Base-by-base conservation (phyloP, 2,888 invertebrate species). In the Oxytorus armatus region DNA sequence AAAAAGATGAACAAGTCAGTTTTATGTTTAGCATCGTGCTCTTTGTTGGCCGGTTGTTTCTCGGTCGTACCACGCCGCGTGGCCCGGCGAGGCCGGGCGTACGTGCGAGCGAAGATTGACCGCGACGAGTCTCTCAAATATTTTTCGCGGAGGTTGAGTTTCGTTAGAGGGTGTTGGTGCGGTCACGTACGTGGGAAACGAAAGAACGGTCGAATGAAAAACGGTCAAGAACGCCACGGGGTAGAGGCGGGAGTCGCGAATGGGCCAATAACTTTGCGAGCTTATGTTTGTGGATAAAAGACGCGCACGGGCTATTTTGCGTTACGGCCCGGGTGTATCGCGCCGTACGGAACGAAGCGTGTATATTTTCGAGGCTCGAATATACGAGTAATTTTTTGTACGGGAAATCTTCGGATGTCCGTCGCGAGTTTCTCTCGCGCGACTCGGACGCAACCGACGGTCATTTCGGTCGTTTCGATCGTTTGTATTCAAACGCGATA, bases 201-300 rank as follows among this genome's bases (percentile, higher is more conserved):
- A 29, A 70, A 72, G 29, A 44, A 69, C 33, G 59, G 33, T 49
- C 66, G 86, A 87, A 88, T 88, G 86, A 86, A 86, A 88, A 87
- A 88, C 86, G 88, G 86, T 69, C 70, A 18, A 73, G 65, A 78
- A 77, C 81, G 86, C 86, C 84, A 84, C 85, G 84, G 85, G 82
- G 83, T 81, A 86, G 77, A 83, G 88, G 88, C 88, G 87, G 88
- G 89, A 88, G 89, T 88, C 88, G 85, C 85, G 84, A 86, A 87
- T 88, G 84, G 88, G 85, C 86, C 87, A 87, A 90, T 90, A 89
- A 89, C 86, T 89, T 89, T 82, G 86, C 85, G 83, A 89, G 86
- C 84, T 89, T 89, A 89, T 89, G 86, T 87, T 84, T 83, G 82
- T 84, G 85, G 73, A 73, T 85, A 86, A 88, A 88, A 84, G 87